These are phyloP conservation scores for Anthopleura sola DNA, from an alignment of 64 coral and sea anemone species.

Conservation along the genomic window DNA sequence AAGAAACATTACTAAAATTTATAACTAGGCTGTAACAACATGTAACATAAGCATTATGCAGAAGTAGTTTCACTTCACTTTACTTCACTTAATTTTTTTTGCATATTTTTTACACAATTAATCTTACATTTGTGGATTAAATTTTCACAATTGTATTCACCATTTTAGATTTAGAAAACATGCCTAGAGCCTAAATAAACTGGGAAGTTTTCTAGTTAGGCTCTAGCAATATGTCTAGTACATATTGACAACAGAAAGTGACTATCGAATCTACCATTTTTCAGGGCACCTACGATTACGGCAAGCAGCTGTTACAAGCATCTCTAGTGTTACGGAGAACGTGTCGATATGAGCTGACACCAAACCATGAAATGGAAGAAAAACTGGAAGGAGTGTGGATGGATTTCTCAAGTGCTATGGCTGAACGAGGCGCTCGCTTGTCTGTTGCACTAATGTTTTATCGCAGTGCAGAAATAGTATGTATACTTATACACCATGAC, in stretches of 20 bases:
- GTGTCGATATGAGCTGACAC: conserved; percentile 80
- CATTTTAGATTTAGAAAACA: too few relatives aligned
- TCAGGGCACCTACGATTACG: conserved; percentile 91
- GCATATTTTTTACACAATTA: too few relatives aligned
- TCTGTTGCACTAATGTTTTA: conserved; percentile 94
- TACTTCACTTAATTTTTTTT: too few relatives aligned
- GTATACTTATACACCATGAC: not conserved
- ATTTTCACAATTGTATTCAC: too few relatives aligned
- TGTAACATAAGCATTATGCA: too few relatives aligned
- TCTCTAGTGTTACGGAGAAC: conserved; percentile 86
- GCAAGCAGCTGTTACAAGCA: conserved; percentile 84
- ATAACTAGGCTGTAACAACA: too few relatives aligned
- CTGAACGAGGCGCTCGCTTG: conserved; percentile 83
- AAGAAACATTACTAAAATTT: too few relatives aligned
- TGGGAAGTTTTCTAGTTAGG: too few relatives aligned
- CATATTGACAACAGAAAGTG: not conserved
- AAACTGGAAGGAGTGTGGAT: conserved; percentile 68
- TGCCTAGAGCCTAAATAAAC: too few relatives aligned
- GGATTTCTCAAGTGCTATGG: conserved; percentile 73
- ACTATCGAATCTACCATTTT: not conserved
- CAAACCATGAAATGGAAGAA: conserved; percentile 88
- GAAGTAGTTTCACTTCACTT: too few relatives aligned
- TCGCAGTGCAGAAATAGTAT: conserved; percentile 90
- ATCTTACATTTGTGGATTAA: too few relatives aligned
- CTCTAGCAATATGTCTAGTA: too few relatives aligned